Conservation (phyloP, 2,113 vertebrate genomes). For the Lophochroa leadbeateri region DNA sequence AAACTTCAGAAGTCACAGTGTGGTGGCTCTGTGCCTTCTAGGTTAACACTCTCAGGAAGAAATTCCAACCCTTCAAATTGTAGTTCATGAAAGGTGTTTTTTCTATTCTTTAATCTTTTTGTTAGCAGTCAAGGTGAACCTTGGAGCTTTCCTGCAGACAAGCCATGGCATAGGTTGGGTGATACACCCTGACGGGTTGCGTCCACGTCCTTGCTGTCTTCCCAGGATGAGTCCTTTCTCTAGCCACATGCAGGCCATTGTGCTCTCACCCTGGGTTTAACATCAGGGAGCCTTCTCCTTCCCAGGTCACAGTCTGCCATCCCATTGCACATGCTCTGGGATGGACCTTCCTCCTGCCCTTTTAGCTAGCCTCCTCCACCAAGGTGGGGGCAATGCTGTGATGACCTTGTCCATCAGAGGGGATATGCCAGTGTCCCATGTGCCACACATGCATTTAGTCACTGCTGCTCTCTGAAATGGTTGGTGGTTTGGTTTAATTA, state of each 20-base stretch:
- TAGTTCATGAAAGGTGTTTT: not conserved
- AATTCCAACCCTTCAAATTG: not conserved
- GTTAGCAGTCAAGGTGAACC: not conserved
- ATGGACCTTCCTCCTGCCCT: not conserved
- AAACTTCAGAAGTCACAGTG: not conserved
- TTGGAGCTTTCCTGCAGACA: not conserved
- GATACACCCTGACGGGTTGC: accelerated
- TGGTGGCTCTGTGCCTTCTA: not conserved
- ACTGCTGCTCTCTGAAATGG: not conserved
- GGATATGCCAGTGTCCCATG: not conserved
- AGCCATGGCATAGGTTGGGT: accelerated
- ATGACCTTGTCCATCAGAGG: not conserved
- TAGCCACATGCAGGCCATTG: not conserved
- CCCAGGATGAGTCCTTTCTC: not conserved
- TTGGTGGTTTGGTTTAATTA: not conserved
- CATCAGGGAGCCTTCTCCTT: accelerated
- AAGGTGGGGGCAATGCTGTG: not conserved
- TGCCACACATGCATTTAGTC: not conserved
- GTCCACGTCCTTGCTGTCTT: accelerated
- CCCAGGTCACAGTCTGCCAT: not conserved
- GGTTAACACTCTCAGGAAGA: slow-evolving; percentile 1
- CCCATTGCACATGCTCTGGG: accelerated
- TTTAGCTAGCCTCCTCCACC: not conserved
- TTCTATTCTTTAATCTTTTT: not conserved
- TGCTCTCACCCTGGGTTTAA: accelerated